Percentiles rank a stretch among this genome's conserved stretches.
Evolutionary conservation across 1,140 invertebrate genomes (phyloP).

Genomic region (Zelostemma sp.): DNA sequence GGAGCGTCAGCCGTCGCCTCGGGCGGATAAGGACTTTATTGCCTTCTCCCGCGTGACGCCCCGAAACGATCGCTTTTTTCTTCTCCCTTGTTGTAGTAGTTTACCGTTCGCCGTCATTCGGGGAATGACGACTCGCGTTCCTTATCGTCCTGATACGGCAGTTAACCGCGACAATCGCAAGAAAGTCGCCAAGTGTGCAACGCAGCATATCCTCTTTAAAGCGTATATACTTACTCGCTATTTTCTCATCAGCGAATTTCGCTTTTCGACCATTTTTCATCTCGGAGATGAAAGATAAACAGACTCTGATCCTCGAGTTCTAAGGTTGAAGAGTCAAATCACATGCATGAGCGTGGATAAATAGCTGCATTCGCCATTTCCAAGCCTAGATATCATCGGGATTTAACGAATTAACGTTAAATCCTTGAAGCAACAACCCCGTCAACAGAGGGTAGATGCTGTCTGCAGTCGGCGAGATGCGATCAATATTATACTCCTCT

Average conservation of each 20-base stretch:
- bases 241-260: background rate
- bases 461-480: conserved; percentile 68
- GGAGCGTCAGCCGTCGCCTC: conserved; percentile 27
- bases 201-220: too few relatives aligned
- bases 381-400: conserved; percentile 41
- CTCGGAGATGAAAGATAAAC: conserved; percentile 39
- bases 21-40: conserved; percentile 42
- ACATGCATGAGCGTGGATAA: conserved; percentile 45
- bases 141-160: conserved; percentile 17
- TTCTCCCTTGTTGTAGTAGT: conserved; percentile 14
- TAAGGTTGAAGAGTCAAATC: conserved; percentile 33
- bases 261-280: conserved; percentile 25
- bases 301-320: conserved; percentile 18
- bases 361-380: conserved; percentile 42
- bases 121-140: conserved; percentile 7
- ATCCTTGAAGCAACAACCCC: conserved; percentile 66
- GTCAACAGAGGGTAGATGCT: conserved; percentile 69
- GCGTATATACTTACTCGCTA: too few relatives aligned
- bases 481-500: conserved; percentile 68
- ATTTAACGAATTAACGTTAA: conserved; percentile 63
- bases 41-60: conserved; percentile 22
- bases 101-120: conserved; percentile 10
- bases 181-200: too few relatives aligned
- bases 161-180: background rate
- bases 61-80: conserved; percentile 36